These are phyloP conservation scores for Bilobella aurantiaca DNA, from an alignment of 1,140 invertebrate genomes.

Conservation along the genomic window DNA sequence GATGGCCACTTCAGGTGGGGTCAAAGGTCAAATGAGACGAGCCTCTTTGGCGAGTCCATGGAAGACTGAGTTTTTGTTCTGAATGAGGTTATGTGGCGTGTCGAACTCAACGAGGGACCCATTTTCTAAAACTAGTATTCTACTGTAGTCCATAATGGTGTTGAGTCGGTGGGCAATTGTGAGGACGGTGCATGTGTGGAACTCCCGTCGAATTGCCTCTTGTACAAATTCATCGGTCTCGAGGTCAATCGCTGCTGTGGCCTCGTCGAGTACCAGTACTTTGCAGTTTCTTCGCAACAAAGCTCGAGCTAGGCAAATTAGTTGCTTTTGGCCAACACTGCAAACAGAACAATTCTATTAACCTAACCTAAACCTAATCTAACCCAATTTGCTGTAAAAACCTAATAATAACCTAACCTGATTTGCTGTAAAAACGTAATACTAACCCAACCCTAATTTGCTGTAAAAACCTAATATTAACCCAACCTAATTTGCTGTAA, in stretches of 20 bases:
- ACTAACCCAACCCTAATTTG: background rate
- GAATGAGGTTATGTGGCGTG: slow-evolving; percentile 38
- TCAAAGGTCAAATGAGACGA: slow-evolving; percentile 24
- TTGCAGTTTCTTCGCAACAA: slow-evolving; percentile 44
- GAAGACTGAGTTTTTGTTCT: slow-evolving; percentile 38
- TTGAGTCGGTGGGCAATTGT: slow-evolving; percentile 47
- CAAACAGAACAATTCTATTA: background rate
- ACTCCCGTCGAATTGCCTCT: slow-evolving; percentile 29
- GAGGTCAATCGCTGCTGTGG: slow-evolving; percentile 83
- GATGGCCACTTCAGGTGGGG: too few species aligned
- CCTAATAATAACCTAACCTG: too few species aligned
- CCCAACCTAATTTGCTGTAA: background rate
- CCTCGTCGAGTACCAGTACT: slow-evolving; percentile 81
- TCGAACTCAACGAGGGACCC: slow-evolving; percentile 44
- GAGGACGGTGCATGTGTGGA: slow-evolving; percentile 41
- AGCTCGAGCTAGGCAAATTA: slow-evolving; percentile 61
- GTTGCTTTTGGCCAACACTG: slow-evolving; percentile 58
- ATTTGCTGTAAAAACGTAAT: background rate
- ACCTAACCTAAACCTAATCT: too few species aligned
- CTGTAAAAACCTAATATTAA: background rate
- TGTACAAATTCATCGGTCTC: slow-evolving; percentile 82
- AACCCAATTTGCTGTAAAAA: background rate
- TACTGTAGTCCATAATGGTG: slow-evolving; percentile 42
- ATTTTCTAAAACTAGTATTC: slow-evolving; percentile 39
- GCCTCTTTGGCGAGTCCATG: slow-evolving; percentile 41